phyloP scores from a whole-genome alignment of 92 coral and sea anemone genomes.

The Epizoanthus illoricatus region DNA sequence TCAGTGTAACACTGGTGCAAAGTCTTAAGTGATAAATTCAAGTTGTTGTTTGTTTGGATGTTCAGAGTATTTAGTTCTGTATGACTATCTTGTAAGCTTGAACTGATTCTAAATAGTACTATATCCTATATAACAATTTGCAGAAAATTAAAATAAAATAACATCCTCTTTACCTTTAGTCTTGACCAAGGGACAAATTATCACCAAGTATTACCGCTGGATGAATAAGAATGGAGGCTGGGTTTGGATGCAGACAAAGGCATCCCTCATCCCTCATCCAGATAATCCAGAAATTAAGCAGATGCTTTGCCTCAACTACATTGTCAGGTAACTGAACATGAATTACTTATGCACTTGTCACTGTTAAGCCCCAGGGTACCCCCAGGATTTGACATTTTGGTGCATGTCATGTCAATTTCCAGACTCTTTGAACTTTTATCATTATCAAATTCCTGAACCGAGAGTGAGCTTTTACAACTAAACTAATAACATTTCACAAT shows the following conservation, averaged over 20 bases:
- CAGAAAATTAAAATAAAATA: neutral
- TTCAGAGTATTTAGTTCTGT: neutral
- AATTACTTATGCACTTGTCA: no score
- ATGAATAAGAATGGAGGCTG: constrained; percentile 99
- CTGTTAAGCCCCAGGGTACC: no score
- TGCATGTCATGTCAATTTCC: no score
- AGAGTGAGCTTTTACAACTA: no score
- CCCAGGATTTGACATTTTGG: no score
- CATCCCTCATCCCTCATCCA: constrained; percentile 83
- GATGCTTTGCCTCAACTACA: constrained; percentile 91
- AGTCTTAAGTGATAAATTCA: neutral
- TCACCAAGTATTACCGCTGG: constrained; percentile 97
- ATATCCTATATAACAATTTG: neutral
- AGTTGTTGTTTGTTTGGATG: neutral
- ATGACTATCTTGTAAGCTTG: neutral
- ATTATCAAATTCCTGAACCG: no score
- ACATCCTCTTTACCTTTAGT: constrained; percentile 49
- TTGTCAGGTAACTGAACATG: constrained; percentile 69
- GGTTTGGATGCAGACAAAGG: constrained; percentile 98
- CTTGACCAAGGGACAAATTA: constrained; percentile 87
- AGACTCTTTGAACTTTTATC: no score
- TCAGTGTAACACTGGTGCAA: no score
- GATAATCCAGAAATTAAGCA: constrained; percentile 83
- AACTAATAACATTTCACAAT: no score
- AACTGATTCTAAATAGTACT: neutral